Evolutionary conservation across 2,888 invertebrate genomes (phyloP).

Genomic region (Pristionchus arcanus): DNA sequence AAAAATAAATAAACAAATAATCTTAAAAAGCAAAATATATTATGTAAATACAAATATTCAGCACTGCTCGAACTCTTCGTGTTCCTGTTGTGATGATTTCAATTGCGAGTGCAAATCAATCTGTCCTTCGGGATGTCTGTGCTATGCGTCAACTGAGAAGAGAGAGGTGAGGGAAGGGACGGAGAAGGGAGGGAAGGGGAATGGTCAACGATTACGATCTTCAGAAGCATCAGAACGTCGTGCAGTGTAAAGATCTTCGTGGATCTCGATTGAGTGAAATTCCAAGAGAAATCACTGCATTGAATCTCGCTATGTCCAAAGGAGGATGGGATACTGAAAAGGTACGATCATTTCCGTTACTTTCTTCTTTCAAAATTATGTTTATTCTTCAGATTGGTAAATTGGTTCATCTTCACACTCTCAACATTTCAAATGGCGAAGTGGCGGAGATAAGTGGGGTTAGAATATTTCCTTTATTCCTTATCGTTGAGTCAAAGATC

Average conservation of each 20-base stretch:
- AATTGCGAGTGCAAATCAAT: conserved; percentile 30
- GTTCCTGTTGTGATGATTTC: conserved; percentile 48
- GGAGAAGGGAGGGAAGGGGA: background rate
- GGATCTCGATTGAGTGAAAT: conserved; percentile 30
- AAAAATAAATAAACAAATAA: too few relatives aligned
- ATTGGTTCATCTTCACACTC: conserved; percentile 46
- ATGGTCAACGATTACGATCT: background rate
- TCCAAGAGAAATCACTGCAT: conserved; percentile 33
- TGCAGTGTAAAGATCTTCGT: conserved; percentile 41
- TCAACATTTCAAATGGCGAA: conserved; percentile 51
- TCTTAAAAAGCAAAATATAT: too few relatives aligned
- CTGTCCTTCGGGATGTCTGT: conserved; percentile 53
- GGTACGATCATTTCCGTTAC: background rate
- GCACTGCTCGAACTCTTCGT: conserved; percentile 45
- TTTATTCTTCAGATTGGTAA: background rate
- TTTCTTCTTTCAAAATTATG: background rate
- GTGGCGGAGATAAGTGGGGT: conserved; percentile 43
- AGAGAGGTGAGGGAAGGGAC: conserved; percentile 24
- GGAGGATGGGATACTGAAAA: conserved; percentile 1
- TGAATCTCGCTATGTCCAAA: conserved; percentile 21
- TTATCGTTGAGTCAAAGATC: background rate
- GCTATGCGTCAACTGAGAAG: background rate
- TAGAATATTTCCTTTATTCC: background rate
- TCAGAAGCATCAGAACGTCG: conserved; percentile 52
- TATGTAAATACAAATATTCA: background rate